Base-by-base conservation (phyloP, 2,888 invertebrate genomes). In the Julus scanicus region DNA sequence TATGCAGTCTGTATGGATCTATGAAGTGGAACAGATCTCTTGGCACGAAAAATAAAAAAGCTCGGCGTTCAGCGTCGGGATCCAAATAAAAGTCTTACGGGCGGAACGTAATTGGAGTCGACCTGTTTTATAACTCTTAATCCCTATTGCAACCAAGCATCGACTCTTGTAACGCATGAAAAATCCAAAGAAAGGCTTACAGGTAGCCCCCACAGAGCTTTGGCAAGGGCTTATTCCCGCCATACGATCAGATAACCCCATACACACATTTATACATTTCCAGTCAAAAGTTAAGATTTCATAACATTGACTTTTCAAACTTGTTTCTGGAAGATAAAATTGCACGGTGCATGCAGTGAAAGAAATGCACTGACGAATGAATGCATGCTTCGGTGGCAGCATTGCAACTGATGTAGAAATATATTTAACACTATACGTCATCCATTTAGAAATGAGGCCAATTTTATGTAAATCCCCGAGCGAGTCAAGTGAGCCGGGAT, bases 21-120 rank as follows among this genome's bases (percentile, higher is more conserved):
- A 40, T 40, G 44, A 84, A 84, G 84, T 84, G 84, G 84, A 84
- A 84, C 84, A 44, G 84, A 84, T 44, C 84, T 84, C 48, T 44
- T 40, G 40, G 84, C 84, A 40, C 17, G 44, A 84, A 84, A n/a
- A 84, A 84, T 39, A 40, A 8, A 40, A 71, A 71, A 71, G 71
- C 29, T 71, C 8, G 71, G 84, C 4, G 39, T n/a, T 84, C 39
- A 84, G 40, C 84, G 40, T 44, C 39, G 40, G 40, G 84, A 84
- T 44, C 40, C 84, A 15, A 84, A 84, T 84, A 84, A 84, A 84
- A 84, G 48, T 84, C 84, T 84, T 40, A 84, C 84, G 48, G 40
- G 84, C 84, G 84, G 84, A 84, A 84, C 84, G 84, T 84, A 84
- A 84, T 84, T 44, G 84, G 40, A 44, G 48, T 20, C 40, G 48